These are phyloP conservation scores for Phengaris arion DNA, from an alignment of 2,888 invertebrate species.

Conservation along the genomic window DNA sequence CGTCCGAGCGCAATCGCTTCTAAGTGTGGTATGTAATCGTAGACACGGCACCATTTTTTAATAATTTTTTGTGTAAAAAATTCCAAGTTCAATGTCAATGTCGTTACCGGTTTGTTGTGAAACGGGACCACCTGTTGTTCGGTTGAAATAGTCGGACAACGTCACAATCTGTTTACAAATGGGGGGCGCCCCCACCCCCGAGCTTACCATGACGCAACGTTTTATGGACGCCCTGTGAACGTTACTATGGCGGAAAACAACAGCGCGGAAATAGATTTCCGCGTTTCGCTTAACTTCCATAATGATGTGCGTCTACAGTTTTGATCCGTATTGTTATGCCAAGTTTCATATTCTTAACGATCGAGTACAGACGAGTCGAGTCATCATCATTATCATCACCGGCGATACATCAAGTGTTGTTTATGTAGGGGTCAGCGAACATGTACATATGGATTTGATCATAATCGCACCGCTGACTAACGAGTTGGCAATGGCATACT, in stretches of 20 bases:
- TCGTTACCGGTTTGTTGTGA: conserved; percentile 41
- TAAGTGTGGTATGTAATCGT: conserved; percentile 36
- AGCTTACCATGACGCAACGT: conserved; percentile 65
- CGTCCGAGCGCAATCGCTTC: conserved; percentile 48
- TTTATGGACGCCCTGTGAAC: conserved; percentile 66
- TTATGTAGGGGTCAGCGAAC: neutral
- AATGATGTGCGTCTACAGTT: conserved; percentile 11
- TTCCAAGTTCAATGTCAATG: conserved; percentile 43
- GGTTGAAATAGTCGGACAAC: conserved; percentile 64
- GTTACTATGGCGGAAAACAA: conserved; percentile 75
- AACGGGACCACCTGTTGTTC: conserved; percentile 70
- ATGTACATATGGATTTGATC: conserved; percentile 10
- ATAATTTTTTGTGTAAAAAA: conserved; percentile 2
- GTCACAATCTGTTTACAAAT: conserved; percentile 77
- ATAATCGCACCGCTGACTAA: conserved; percentile 18
- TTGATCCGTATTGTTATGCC: conserved; percentile 3
- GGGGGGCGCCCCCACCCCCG: conserved; percentile 58
- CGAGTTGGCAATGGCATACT: conserved; percentile 20
- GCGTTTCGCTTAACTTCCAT: conserved; percentile 44
- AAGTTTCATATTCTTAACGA: conserved; percentile 1
- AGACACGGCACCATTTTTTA: conserved; percentile 5
- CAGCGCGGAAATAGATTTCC: conserved; percentile 73
- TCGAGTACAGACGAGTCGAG: neutral
- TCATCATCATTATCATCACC: neutral
- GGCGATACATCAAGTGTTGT: neutral